Evolutionary conservation across 2,888 invertebrate genomes (phyloP).

Genomic region (Brenthis ino): DNA sequence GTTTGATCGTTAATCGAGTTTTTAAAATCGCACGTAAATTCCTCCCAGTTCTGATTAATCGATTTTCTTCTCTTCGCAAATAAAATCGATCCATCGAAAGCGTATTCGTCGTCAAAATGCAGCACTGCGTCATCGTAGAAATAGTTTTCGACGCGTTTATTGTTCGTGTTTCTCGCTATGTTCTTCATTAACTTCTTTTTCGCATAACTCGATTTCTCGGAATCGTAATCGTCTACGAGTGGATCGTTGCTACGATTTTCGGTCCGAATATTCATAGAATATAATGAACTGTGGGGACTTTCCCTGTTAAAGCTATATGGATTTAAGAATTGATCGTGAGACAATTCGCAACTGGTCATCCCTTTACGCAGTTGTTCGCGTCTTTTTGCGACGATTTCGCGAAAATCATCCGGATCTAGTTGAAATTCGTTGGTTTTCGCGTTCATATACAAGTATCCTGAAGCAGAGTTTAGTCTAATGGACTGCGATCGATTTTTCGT

Average conservation of each 20-base stretch:
- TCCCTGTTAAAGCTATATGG: slow-evolving; percentile 58
- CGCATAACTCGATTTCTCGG: slow-evolving; percentile 75
- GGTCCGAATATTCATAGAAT: slow-evolving; percentile 66
- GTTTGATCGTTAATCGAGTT: slow-evolving; percentile 58
- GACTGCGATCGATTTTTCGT: slow-evolving; percentile 69
- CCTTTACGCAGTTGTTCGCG: slow-evolving; percentile 70
- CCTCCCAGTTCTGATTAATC: slow-evolving; percentile 66
- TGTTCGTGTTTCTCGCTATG: slow-evolving; percentile 69
- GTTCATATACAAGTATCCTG: slow-evolving; percentile 78
- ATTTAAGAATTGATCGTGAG: slow-evolving; percentile 62
- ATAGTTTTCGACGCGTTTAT: slow-evolving; percentile 64
- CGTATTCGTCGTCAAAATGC: slow-evolving; percentile 76
- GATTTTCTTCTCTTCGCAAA: slow-evolving; percentile 79
- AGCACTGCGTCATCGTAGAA: slow-evolving; percentile 78
- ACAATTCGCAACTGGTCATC: slow-evolving; percentile 68
- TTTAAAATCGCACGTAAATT: slow-evolving; percentile 59
- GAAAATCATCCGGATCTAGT: slow-evolving; percentile 73
- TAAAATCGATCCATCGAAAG: slow-evolving; percentile 74
- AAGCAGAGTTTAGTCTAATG: slow-evolving; percentile 73
- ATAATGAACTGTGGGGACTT: slow-evolving; percentile 69
- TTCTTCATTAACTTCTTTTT: slow-evolving; percentile 74
- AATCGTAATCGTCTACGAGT: slow-evolving; percentile 74
- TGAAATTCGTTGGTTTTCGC: slow-evolving; percentile 75
- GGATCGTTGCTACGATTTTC: slow-evolving; percentile 76
- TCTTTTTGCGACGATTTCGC: slow-evolving; percentile 72